Conservation (phyloP, 2,797 vertebrate species). For the Periophthalmus magnuspinnatus region DNA sequence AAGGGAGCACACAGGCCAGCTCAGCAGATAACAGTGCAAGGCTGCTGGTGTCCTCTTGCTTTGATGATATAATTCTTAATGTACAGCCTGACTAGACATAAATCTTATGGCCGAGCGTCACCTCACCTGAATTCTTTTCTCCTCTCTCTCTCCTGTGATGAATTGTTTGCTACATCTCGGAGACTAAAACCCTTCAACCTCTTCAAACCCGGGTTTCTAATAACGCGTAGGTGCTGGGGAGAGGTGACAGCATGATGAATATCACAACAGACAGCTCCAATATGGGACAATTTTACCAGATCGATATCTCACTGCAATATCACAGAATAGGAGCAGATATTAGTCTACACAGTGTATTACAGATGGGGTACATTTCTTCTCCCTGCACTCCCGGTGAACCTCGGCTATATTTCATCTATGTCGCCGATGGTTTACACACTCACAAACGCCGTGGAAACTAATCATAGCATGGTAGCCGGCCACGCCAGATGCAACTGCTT, state of each 20-base stretch:
- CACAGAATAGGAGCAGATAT: slow-evolving; percentile 99
- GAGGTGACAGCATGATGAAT: slow-evolving; percentile 99
- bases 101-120: slow-evolving; percentile 81
- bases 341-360: slow-evolving; percentile 99
- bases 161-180: slow-evolving; percentile 96
- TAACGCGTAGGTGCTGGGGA: slow-evolving; percentile 94
- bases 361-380: slow-evolving; percentile 99
- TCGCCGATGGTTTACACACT: slow-evolving; percentile 85
- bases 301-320: slow-evolving; percentile 99
- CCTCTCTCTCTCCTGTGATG: slow-evolving; percentile 76
- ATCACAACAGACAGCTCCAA: slow-evolving; percentile 99
- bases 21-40: slow-evolving; percentile 76
- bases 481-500: slow-evolving; percentile 82
- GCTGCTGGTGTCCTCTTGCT: slow-evolving; percentile 69
- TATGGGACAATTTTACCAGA: slow-evolving; percentile 99
- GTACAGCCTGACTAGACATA: slow-evolving; percentile 79
- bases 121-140: slow-evolving; percentile 78
- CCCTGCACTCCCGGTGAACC: slow-evolving; percentile 93
- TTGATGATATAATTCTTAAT: slow-evolving; percentile 85
- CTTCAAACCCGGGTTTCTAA: slow-evolving; percentile 98
- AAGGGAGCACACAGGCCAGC: slow-evolving; percentile 74
- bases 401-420: slow-evolving; percentile 93
- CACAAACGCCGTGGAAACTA: slow-evolving; percentile 84
- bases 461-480: slow-evolving; percentile 80
- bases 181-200: slow-evolving; percentile 96